These are phyloP conservation scores for Notolepis coatsorum DNA, from an alignment of 2,797 vertebrate species.

Conservation along the genomic window DNA sequence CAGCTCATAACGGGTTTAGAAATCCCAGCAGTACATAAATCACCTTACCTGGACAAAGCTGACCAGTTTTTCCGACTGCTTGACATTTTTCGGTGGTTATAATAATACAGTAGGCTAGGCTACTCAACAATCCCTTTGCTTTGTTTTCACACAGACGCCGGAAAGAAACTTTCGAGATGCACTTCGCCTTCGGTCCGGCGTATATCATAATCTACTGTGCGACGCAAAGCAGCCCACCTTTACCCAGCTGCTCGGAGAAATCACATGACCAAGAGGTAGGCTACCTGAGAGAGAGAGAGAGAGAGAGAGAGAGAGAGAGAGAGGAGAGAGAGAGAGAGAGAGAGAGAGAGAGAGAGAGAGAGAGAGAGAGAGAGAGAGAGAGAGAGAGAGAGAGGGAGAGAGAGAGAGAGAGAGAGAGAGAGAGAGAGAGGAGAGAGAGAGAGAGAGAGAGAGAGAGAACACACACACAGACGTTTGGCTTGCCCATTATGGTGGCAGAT, in stretches of 20 bases:
- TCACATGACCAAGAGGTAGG: conserved; percentile 84
- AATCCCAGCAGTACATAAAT: too few relatives aligned
- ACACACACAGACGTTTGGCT: too few relatives aligned
- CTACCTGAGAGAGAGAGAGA: conserved; percentile 47
- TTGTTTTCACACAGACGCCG: neutral
- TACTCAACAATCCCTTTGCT: too few relatives aligned
- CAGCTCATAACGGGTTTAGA: too few relatives aligned
- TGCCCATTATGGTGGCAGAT: neutral
- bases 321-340: neutral
- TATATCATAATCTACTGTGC: conserved; percentile 41
- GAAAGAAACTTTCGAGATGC: conserved; percentile 4
- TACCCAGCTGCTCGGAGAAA: conserved; percentile 74
- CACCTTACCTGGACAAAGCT: conserved; percentile 91
- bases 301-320: neutral
- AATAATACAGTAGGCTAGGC: neutral
- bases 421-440: neutral
- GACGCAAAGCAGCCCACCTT: conserved; percentile 81
- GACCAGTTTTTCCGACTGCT: conserved; percentile 91
- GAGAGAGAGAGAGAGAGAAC: conserved; percentile 18
- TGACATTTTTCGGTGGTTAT: conserved; percentile 79
- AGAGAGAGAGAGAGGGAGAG: conserved; percentile 2
- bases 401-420: neutral
- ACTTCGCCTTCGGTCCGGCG: too few relatives aligned
- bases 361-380: conserved; percentile 7
- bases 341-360: conserved; percentile 2